Evolutionary conservation across 2,113 vertebrate genomes (phyloP), one percentile per base, ranked within the genome.

Genomic region (Odobenus rosmarus): DNA sequence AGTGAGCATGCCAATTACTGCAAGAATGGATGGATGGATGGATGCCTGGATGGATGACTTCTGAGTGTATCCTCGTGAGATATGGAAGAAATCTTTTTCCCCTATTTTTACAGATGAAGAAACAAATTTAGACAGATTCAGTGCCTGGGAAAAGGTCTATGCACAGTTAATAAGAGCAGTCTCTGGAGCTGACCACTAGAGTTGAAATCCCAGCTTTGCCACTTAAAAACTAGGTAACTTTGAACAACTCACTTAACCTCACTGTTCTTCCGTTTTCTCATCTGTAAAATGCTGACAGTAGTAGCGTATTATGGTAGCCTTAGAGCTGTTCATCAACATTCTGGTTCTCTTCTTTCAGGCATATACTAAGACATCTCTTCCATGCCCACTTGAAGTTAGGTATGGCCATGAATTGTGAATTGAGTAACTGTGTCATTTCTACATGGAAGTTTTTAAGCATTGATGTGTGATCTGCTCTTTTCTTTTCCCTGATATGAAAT

Each of bases 201-300:
- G 69, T 92, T 95, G 62, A 89, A 95, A 81, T 89, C 79, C 64
- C 33, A 88, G 11, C 46, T 88, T 18, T 62, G 84, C 61, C 11
- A 80, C 21, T 71, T 89, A 61, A 1, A 24, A 85, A 24, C 55
- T 83, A 72, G 24, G 42, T 69, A 33, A 36, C 23, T 13, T 79
- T 80, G 62, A 80, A 36, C 24, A 72, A 77, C 15, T 53, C 46
- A 79, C 74, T 83, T 84, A 92, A 67, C 21, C 42, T 64, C 33
- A 62, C 28, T 88, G 57, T n/a, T 90, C 16, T 64, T 93, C 21
- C 15, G 39, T 81, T 81, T 46, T 42, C 51, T 90, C 81, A 51
- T 85, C 51, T 59, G 3, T 57, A 46, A 85, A 87, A 82, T 69
- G 67, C 21, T 86, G 49, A 28, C 53, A 36, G 49, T 46, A 72